Conservation (phyloP, 2,888 invertebrate species). For the Hybos culiciformis region DNA sequence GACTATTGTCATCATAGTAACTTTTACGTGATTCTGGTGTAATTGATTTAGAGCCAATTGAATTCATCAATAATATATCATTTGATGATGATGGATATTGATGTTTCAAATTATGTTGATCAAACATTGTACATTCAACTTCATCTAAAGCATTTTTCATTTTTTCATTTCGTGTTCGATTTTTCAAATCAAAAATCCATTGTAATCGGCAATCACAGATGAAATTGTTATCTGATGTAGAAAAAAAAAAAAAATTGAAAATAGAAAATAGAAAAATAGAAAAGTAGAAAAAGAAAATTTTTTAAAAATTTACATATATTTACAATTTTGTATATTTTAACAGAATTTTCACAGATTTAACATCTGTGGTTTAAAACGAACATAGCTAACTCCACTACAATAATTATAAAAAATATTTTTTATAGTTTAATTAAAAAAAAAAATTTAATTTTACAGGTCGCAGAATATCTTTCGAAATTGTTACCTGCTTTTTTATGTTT, state of each 20-base stretch:
- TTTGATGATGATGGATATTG: too few species aligned
- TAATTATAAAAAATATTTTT: too few species aligned
- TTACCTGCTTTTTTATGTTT: too few species aligned
- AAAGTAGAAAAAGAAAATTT: slow-evolving; percentile 11
- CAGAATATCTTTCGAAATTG: too few species aligned
- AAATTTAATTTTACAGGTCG: too few species aligned
- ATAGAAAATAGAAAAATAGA: too few species aligned
- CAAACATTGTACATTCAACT: slow-evolving; percentile 53
- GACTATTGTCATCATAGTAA: slow-evolving; percentile 4
- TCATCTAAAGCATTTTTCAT: slow-evolving; percentile 55
- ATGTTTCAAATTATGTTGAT: slow-evolving; percentile 15
- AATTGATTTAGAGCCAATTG: slow-evolving; percentile 12
- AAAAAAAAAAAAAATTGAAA: slow-evolving; percentile 16
- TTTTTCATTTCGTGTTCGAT: slow-evolving; percentile 58
- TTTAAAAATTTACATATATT: too few species aligned
- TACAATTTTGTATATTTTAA: too few species aligned
- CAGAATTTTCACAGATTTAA: too few species aligned
- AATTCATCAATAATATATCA: slow-evolving; percentile 15
- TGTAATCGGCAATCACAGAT: slow-evolving; percentile 69
- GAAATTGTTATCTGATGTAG: slow-evolving; percentile 64
- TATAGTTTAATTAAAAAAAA: too few species aligned
- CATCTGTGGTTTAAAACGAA: too few species aligned
- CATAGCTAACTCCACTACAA: too few species aligned
- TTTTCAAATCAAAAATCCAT: slow-evolving; percentile 62
- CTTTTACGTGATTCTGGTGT: slow-evolving; percentile 7